phyloP scores from a whole-genome alignment of 2,797 vertebrate species.

The Sebastiscus albofasciatus region DNA sequence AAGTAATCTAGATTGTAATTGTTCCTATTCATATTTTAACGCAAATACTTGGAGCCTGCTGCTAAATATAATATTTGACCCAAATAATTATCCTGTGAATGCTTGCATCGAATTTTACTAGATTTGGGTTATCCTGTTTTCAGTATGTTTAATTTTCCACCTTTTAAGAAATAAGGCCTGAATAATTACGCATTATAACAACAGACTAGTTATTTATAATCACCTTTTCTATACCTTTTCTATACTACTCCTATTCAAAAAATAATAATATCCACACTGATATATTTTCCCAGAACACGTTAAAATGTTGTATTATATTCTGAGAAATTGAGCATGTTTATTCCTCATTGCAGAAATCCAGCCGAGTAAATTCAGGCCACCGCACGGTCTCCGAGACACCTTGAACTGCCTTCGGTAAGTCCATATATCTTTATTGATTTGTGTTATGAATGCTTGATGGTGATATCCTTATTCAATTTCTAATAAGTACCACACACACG shows the following conservation, averaged over 20 bases:
- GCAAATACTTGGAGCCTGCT: neutral
- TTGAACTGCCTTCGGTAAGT: slow-evolving; percentile 80
- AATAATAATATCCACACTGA: neutral
- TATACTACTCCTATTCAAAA: neutral
- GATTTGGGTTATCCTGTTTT: neutral
- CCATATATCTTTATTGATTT: slow-evolving; percentile 81
- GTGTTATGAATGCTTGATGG: slow-evolving; percentile 76
- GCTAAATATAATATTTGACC: neutral
- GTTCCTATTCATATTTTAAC: neutral
- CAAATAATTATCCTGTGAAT: neutral
- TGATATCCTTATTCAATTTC: slow-evolving; percentile 81
- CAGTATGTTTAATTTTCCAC: neutral
- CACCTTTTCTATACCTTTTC: neutral
- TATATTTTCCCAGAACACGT: neutral
- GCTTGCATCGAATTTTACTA: neutral
- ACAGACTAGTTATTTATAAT: no score
- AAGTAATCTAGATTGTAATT: neutral
- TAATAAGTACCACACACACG: slow-evolving; percentile 76
- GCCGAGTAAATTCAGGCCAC: slow-evolving; percentile 68
- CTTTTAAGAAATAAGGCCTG: slow-evolving; percentile 4
- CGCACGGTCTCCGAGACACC: slow-evolving; percentile 65
- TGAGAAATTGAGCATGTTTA: slow-evolving; percentile 17
- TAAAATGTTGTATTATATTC: neutral
- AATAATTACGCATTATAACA: neutral
- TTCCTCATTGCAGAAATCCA: slow-evolving; percentile 75